Percentiles rank a stretch among this genome's conserved stretches.
These are phyloP conservation scores for Bothrops jararaca DNA, from an alignment of 2,113 vertebrate genomes.

Conservation along the genomic window DNA sequence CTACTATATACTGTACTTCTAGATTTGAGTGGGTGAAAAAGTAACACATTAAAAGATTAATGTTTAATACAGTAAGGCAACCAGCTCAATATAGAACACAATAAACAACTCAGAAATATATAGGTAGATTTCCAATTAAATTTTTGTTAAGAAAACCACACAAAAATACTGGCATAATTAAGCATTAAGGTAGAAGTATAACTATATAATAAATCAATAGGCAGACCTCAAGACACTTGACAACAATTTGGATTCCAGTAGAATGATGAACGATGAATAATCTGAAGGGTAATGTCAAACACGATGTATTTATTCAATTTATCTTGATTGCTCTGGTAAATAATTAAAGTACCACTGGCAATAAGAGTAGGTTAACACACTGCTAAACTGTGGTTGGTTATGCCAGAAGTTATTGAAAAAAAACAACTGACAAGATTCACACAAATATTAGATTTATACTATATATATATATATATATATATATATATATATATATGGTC, in stretches of 20 bases:
- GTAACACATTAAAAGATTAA: neutral
- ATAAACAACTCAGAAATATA: neutral
- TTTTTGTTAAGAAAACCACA: neutral
- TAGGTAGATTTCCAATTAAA: neutral
- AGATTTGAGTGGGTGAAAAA: neutral
- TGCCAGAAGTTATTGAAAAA: neutral
- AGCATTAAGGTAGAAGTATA: neutral
- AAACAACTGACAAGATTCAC: neutral
- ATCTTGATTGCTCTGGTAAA: neutral
- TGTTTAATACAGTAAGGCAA: neutral
- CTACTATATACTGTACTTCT: neutral
- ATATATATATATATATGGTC: too few species aligned
- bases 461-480: neutral
- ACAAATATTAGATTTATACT: neutral
- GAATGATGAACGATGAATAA: neutral
- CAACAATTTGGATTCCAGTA: neutral
- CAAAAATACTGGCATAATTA: neutral
- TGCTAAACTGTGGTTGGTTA: neutral
- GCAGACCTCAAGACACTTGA: neutral
- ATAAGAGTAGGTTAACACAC: neutral
- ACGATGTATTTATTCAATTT: neutral
- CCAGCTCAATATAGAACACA: neutral
- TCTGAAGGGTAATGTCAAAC: neutral
- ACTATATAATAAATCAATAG: neutral
- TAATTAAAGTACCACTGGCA: neutral